These are phyloP conservation scores for Ophioninae sp. DNA, from an alignment of 2,888 invertebrate genomes.

Conservation along the genomic window DNA sequence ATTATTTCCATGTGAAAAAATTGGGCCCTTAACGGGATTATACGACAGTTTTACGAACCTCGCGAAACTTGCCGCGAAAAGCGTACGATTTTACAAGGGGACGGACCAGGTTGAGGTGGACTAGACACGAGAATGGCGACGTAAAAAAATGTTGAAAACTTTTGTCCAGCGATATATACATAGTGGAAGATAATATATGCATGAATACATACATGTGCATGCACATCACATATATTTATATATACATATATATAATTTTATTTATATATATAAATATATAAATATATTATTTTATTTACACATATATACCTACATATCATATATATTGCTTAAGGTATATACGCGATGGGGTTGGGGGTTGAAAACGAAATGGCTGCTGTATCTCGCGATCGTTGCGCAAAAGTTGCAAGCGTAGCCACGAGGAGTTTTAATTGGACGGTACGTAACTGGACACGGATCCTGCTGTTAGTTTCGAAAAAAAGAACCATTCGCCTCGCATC, in stretches of 20 bases:
- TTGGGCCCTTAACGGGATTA: conserved; percentile 43
- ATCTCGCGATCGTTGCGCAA: conserved; percentile 35
- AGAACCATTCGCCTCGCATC: conserved; percentile 17
- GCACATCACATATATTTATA: too few species aligned
- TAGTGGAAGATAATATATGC: conserved; percentile 22
- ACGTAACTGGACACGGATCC: conserved; percentile 32
- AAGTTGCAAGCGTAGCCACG: conserved; percentile 44
- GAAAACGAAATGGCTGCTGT: conserved; percentile 55
- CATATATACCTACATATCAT: too few species aligned
- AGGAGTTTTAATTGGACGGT: conserved; percentile 57
- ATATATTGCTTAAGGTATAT: not conserved
- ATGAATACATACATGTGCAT: not conserved
- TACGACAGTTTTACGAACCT: conserved; percentile 54
- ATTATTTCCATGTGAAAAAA: conserved; percentile 32
- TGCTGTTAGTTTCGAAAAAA: conserved; percentile 37
- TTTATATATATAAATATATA: too few species aligned
- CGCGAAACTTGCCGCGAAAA: conserved; percentile 40
- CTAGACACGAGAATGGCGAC: conserved; percentile 26
- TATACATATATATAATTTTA: too few species aligned
- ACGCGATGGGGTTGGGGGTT: conserved; percentile 19
- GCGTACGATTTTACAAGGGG: conserved; percentile 13
- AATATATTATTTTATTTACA: too few species aligned
- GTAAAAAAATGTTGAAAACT: conserved; percentile 51
- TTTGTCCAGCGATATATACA: conserved; percentile 42
- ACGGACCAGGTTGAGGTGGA: conserved; percentile 9